phyloP scores from a whole-genome alignment of 2,113 vertebrate genomes.

The Myotis davidii region DNA sequence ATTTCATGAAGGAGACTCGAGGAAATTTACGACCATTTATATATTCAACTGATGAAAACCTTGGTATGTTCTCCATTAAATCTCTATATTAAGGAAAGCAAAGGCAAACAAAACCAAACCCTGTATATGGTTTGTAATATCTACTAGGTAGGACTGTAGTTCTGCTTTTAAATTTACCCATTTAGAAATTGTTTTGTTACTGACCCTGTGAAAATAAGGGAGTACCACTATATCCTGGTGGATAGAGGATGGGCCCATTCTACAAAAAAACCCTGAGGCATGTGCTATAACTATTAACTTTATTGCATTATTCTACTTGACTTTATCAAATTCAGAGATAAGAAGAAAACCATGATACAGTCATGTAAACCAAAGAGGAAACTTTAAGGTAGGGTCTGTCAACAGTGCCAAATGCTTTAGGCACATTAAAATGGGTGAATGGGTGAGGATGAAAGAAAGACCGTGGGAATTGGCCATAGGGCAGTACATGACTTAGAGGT shows the following conservation, averaged over 20 bases:
- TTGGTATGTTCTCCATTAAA: constrained; percentile 68
- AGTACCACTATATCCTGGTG: neutral
- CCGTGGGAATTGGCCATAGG: neutral
- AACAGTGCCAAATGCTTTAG: neutral
- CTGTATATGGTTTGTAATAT: neutral
- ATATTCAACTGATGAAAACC: neutral
- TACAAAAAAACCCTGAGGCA: neutral
- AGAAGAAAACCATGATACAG: neutral
- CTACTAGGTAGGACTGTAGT: neutral
- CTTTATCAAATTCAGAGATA: constrained; percentile 1
- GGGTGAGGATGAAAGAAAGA: neutral
- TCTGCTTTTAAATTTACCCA: constrained; percentile 13
- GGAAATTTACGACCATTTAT: constrained; percentile 81
- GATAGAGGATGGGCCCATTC: neutral
- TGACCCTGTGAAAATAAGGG: neutral
- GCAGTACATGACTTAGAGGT: neutral
- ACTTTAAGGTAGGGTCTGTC: neutral
- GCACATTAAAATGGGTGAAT: neutral
- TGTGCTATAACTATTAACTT: neutral
- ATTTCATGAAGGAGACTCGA: constrained; percentile 82
- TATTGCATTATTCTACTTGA: neutral
- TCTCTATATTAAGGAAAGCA: neutral
- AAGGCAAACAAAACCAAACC: neutral
- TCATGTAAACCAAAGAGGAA: neutral
- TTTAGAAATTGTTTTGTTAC: neutral